Conservation (phyloP, 2,888 invertebrate species). For the Leptogaster cylindrica region DNA sequence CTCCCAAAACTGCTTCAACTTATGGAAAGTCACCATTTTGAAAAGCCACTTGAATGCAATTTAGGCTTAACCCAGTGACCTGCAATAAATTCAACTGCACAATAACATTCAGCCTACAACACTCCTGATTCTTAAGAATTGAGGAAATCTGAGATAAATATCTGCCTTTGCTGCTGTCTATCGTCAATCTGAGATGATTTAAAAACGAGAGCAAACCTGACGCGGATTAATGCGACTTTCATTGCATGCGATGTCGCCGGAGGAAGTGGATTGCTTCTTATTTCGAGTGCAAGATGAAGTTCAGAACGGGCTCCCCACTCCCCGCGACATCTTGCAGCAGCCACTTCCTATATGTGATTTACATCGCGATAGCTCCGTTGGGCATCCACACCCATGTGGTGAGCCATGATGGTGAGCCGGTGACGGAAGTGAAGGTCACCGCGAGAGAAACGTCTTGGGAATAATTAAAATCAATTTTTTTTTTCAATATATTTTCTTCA, state of each 20-base stretch:
- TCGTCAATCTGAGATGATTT: constrained; percentile 6
- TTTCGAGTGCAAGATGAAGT: not conserved
- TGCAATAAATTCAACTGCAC: too few species aligned
- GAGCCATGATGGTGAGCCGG: not conserved
- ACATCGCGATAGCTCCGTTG: too few species aligned
- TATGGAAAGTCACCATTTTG: too few species aligned
- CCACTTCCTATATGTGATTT: constrained; percentile 33
- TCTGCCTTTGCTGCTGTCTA: too few species aligned
- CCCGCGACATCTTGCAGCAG: not conserved
- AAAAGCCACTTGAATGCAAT: too few species aligned
- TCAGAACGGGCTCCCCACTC: not conserved
- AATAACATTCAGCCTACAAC: too few species aligned
- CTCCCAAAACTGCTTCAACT: too few species aligned
- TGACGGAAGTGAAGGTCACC: constrained; percentile 18
- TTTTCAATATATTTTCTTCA: too few species aligned
- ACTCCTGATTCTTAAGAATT: too few species aligned
- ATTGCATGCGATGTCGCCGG: not conserved
- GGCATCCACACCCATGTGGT: too few species aligned
- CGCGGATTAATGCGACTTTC: constrained; percentile 1
- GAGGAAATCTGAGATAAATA: too few species aligned
- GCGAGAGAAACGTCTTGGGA: constrained; percentile 1
- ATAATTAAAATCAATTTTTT: not conserved
- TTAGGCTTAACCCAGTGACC: too few species aligned
- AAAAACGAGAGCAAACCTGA: constrained; percentile 8
- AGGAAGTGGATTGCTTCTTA: constrained; percentile 16